These are phyloP conservation scores for Clarias gariepinus DNA, from an alignment of 2,113 vertebrate genomes.

Conservation along the genomic window DNA sequence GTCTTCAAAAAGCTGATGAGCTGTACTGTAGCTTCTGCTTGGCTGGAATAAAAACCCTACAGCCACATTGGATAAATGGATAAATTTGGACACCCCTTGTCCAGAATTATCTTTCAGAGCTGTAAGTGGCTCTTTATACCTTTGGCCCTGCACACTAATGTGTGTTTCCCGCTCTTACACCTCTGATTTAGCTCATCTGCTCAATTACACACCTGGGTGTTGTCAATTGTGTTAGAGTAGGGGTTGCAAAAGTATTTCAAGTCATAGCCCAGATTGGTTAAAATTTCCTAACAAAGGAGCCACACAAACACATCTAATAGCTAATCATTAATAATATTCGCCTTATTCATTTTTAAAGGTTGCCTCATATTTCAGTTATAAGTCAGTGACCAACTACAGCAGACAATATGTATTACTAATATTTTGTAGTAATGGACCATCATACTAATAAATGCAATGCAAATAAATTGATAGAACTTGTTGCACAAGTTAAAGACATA, in stretches of 20 bases:
- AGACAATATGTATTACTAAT: neutral
- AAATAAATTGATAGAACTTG: neutral
- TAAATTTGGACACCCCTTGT: neutral
- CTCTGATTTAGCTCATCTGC: slow-evolving; percentile 4
- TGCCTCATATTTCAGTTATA: neutral
- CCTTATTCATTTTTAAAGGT: neutral
- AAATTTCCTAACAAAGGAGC: neutral
- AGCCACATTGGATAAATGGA: neutral
- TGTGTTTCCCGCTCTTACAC: neutral
- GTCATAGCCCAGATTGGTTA: neutral
- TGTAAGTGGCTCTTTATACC: neutral
- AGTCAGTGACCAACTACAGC: neutral
- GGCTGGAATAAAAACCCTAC: neutral
- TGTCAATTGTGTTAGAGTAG: neutral
- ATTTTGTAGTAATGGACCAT: neutral
- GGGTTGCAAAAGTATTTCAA: neutral
- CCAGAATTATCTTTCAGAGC: neutral
- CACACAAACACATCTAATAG: neutral
- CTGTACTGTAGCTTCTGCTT: slow-evolving; percentile 6
- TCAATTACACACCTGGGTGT: neutral
- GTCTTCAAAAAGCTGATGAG: slow-evolving; percentile 26
- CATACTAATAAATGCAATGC: neutral
- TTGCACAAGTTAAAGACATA: neutral
- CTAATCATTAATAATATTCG: neutral
- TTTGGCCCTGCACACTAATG: neutral